These are phyloP conservation scores for Saxidomus purpurata DNA, from an alignment of 1,140 invertebrate genomes.

Conservation along the genomic window DNA sequence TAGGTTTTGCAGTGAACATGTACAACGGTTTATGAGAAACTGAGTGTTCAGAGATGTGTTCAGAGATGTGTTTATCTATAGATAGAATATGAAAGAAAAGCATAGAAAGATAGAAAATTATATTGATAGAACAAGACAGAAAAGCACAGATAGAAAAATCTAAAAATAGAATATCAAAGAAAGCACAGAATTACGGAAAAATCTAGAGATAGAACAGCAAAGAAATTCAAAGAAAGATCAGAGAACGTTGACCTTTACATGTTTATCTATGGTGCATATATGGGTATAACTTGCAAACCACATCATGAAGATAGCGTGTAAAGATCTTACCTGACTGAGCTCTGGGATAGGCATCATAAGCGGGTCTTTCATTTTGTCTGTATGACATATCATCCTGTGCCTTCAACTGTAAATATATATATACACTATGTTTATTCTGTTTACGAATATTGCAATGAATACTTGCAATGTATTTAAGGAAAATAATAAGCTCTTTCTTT, in stretches of 20 bases:
- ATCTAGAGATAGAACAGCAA: background rate
- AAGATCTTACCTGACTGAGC: slow-evolving; percentile 64
- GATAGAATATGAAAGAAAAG: background rate
- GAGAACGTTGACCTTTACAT: background rate
- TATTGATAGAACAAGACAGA: background rate
- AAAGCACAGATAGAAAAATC: background rate
- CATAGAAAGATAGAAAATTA: background rate
- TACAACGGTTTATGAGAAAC: background rate
- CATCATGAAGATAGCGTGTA: too few species aligned
- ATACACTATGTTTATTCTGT: too few species aligned
- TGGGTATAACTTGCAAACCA: background rate
- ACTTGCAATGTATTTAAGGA: too few species aligned
- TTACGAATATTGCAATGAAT: too few species aligned
- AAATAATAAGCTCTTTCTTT: too few species aligned
- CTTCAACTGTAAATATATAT: slow-evolving; percentile 38
- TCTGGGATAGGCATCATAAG: background rate
- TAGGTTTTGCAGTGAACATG: slow-evolving; percentile 11
- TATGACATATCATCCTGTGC: slow-evolving; percentile 50
- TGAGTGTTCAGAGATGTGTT: background rate
- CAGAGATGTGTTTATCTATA: background rate
- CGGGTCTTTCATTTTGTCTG: background rate
- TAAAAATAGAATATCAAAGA: background rate
- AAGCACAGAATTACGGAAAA: background rate
- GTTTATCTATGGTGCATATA: too few species aligned
- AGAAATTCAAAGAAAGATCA: background rate